Evolutionary conservation across 2,797 vertebrate genomes (phyloP), one percentile per base, ranked within the genome.

Genomic region (Coendou prehensilis): DNA sequence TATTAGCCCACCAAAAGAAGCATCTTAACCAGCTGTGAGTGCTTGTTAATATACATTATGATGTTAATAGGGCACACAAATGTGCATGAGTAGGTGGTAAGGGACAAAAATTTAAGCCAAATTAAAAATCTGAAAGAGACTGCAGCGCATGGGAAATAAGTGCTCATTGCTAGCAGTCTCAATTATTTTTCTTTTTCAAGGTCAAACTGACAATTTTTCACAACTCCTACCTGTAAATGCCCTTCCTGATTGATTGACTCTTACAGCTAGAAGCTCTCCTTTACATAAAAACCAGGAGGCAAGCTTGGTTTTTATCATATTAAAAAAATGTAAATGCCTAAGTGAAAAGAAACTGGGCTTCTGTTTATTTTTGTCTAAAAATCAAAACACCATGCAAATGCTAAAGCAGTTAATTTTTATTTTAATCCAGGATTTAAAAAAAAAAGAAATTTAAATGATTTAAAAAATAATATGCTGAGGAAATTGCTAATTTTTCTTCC

Each of bases 61-160:
- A 98, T 97, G 98, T 98, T 98, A 98, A 98, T 97, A 78, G 89
- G 95, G 22, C 37, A 94, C 26, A 79, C 82, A 80, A 98, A 97
- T 93, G 82, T 86, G 37, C 94, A 75, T 94, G 97, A 98, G 98
- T 98, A 97, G 98, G 97, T 97, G 97, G 96, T 97, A 95, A 97
- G 95, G 93, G 96, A 98, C 93, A 98, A 85, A 94, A 97, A 96
- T 97, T 33, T 0, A 96, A 98, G 97, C 92, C 97, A 98, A 94
- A 97, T 98, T 97, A 98, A 98, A 98, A 98, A 98, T 98, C 97
- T 97, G 95, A 98, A 97, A 98, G 96, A 98, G 97, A 96, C 94
- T 97, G 95, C 82, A 93, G 90, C 96, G 96, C 23, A 78, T 67
- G 87, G 97, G 81, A 96, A 94, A 97, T 96, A 97, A 98, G 98